phyloP scores from a whole-genome alignment of 1,140 invertebrate species.

The Apis florea region DNA sequence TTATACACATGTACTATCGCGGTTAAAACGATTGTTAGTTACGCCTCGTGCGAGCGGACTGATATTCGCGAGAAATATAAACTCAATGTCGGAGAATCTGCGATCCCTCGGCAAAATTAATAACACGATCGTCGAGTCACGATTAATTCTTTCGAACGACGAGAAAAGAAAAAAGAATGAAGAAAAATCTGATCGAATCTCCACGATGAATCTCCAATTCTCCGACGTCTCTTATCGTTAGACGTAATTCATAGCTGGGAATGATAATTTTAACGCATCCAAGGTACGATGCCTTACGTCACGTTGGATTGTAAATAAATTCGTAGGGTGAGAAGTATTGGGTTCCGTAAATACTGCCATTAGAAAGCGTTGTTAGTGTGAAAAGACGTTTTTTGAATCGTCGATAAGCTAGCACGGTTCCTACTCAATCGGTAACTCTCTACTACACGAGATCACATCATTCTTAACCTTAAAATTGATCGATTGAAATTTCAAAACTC shows the following conservation, averaged over 20 bases:
- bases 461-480: background rate
- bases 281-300: constrained; percentile 35
- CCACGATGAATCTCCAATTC: constrained; percentile 43
- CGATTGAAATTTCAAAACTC: background rate
- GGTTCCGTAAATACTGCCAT: constrained; percentile 64
- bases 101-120: background rate
- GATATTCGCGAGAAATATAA: constrained; percentile 30
- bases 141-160: no score
- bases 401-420: constrained; percentile 19
- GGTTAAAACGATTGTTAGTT: constrained; percentile 43
- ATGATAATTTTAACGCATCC: constrained; percentile 40
- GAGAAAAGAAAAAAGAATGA: no score
- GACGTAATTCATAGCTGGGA: constrained; percentile 27
- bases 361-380: constrained; percentile 53
- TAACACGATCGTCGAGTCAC: background rate
- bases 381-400: constrained; percentile 42
- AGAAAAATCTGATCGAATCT: background rate
- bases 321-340: constrained; percentile 47
- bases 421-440: constrained; percentile 20
- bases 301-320: constrained; percentile 59
- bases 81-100: constrained; percentile 51
- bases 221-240: constrained; percentile 45
- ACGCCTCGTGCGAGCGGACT: constrained; percentile 14
- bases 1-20: constrained; percentile 39
- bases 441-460: background rate